A percentile compares a stretch with the other conserved stretches of the same genome.
phyloP scores from a whole-genome alignment of 2,888 invertebrate genomes.

The Gerosis bhagava region DNA sequence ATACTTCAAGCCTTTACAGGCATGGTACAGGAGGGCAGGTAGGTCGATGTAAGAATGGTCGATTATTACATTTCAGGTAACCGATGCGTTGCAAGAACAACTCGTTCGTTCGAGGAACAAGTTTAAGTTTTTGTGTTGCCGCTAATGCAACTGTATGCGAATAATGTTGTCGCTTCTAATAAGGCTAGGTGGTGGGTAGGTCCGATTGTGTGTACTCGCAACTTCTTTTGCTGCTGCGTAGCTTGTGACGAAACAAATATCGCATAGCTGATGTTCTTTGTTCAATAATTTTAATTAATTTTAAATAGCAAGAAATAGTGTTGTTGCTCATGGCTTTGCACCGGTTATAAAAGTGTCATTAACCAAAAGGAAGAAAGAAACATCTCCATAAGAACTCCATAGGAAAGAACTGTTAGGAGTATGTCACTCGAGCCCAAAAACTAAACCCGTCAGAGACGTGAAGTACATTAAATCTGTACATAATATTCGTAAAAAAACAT shows the following conservation, averaged over 20 bases:
- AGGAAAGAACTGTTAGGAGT: too few species aligned
- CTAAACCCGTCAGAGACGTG: too few species aligned
- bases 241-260: neutral
- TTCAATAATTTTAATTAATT: too few species aligned
- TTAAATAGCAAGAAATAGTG: too few species aligned
- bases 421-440: too few species aligned
- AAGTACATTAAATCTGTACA: too few species aligned
- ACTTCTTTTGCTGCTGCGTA: neutral
- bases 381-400: too few species aligned
- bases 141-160: constrained; percentile 18
- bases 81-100: constrained; percentile 4
- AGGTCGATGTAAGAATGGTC: neutral
- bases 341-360: too few species aligned
- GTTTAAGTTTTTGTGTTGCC: constrained; percentile 6
- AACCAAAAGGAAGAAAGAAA: too few species aligned
- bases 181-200: neutral
- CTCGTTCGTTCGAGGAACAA: constrained; percentile 15
- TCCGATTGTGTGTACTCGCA: too few species aligned
- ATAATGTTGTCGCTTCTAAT: constrained; percentile 15
- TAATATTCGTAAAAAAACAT: too few species aligned
- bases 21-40: neutral
- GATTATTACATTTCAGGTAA: constrained; percentile 3
- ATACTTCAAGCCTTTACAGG: constrained; percentile 13
- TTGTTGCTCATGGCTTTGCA: too few species aligned
- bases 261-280: neutral